Evolutionary conservation across 2,113 vertebrate genomes (phyloP).

Genomic region (Sylvia atricapilla): DNA sequence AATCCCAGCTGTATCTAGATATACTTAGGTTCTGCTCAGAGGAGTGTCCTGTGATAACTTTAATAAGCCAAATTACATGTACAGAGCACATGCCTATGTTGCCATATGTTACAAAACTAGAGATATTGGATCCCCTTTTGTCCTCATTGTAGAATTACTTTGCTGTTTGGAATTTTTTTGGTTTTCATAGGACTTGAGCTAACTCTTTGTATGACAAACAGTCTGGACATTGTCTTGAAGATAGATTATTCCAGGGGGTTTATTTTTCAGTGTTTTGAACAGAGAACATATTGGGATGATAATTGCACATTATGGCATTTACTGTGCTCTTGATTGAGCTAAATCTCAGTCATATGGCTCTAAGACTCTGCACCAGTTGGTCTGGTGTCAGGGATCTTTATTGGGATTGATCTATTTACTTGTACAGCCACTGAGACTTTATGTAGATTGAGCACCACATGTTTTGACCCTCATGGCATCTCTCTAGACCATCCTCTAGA

Average conservation of each 20-base stretch:
- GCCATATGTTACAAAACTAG: neutral
- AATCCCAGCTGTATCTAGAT: neutral
- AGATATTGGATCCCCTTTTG: neutral
- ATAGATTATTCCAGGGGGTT: neutral
- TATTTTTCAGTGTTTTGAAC: neutral
- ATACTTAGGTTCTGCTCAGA: neutral
- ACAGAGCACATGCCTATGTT: neutral
- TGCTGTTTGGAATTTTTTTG: neutral
- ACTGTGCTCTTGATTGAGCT: neutral
- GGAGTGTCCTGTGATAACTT: neutral
- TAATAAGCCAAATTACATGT: neutral
- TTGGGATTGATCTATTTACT: neutral
- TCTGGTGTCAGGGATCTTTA: neutral
- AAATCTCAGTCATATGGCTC: neutral
- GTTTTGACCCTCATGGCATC: neutral
- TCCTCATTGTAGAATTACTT: neutral
- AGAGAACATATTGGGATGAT: neutral
- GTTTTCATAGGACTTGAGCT: neutral
- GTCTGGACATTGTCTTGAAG: neutral
- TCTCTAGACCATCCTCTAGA: neutral
- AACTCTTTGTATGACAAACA: neutral
- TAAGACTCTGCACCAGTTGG: neutral
- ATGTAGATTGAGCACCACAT: neutral
- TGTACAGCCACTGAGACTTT: neutral
- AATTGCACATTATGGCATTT: neutral